Percentiles rank a stretch among this genome's conserved stretches.
These are phyloP conservation scores for Molossus molossus DNA, from an alignment of 2,797 vertebrate genomes.

Conservation along the genomic window DNA sequence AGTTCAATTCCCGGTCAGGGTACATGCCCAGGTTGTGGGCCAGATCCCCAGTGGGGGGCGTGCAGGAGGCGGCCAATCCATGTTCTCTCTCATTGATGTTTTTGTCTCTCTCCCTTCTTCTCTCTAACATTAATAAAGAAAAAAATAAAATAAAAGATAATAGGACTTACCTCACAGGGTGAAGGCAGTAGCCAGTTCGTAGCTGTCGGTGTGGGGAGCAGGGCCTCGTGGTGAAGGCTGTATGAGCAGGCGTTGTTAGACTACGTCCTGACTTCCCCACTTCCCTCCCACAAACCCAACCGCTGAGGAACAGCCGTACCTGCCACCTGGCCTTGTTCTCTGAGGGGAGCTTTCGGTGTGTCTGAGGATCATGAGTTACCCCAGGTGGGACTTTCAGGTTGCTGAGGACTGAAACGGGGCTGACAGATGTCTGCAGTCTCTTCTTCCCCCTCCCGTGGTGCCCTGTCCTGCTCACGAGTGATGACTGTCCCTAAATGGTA, in stretches of 20 bases:
- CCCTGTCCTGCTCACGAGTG: not conserved
- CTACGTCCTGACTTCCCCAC: not conserved
- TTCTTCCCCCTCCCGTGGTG: not conserved
- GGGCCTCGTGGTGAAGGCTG: not conserved
- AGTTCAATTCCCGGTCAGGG: no score
- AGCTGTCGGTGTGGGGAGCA: not conserved
- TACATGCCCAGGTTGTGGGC: no score
- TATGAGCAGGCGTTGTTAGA: not conserved
- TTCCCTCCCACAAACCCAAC: not conserved
- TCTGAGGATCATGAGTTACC: not conserved
- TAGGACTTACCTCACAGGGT: not conserved
- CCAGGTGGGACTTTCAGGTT: slow-evolving; percentile 73
- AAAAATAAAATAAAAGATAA: no score
- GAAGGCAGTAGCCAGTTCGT: not conserved
- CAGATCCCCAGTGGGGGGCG: no score
- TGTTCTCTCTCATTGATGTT: no score
- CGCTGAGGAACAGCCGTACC: not conserved
- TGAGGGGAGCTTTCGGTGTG: not conserved
- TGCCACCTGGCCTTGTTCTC: not conserved
- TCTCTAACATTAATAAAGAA: no score
- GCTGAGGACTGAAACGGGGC: not conserved
- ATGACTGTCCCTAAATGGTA: not conserved
- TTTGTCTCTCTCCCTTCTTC: no score
- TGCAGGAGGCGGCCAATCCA: no score
- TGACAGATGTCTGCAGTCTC: not conserved